Evolutionary conservation across 2,797 vertebrate species (phyloP).

Genomic region (Rhyacichthys aspro): DNA sequence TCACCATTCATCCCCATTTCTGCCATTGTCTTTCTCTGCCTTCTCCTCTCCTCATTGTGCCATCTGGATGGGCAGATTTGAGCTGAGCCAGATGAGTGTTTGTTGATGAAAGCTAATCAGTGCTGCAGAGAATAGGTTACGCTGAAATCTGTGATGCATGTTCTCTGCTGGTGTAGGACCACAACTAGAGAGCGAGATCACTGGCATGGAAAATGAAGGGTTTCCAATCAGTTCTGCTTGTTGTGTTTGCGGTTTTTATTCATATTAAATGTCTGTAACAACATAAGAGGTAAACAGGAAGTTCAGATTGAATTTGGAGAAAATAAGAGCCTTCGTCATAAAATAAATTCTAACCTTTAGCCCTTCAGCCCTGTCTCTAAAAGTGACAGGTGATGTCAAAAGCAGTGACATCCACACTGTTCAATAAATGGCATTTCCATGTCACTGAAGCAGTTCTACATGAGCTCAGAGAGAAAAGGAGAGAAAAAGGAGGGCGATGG

Average conservation of each 20-base stretch:
- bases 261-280: slow-evolving; percentile 12
- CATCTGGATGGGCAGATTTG: slow-evolving; percentile 77
- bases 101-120: slow-evolving; percentile 70
- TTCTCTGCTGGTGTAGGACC: slow-evolving; percentile 51
- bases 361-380: too few species aligned
- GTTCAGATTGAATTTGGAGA: slow-evolving; percentile 16
- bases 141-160: slow-evolving; percentile 50
- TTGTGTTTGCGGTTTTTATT: slow-evolving; percentile 25
- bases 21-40: slow-evolving; percentile 35
- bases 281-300: slow-evolving; percentile 26
- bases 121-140: slow-evolving; percentile 51
- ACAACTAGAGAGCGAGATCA: slow-evolving; percentile 30
- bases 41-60: slow-evolving; percentile 46
- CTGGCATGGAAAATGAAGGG: slow-evolving; percentile 46
- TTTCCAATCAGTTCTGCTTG: slow-evolving; percentile 34
- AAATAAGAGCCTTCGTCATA: too few species aligned
- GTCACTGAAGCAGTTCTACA: slow-evolving; percentile 19
- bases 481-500: slow-evolving; percentile 33
- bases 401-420: slow-evolving; percentile 13
- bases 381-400: slow-evolving; percentile 14
- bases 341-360: too few species aligned
- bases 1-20: slow-evolving; percentile 41
- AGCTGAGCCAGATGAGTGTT: slow-evolving; percentile 62
- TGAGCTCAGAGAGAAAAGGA: slow-evolving; percentile 27
- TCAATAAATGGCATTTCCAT: slow-evolving; percentile 26